These are phyloP conservation scores for Glyptemys insculpta DNA, from an alignment of 2,797 vertebrate species.

Conservation along the genomic window DNA sequence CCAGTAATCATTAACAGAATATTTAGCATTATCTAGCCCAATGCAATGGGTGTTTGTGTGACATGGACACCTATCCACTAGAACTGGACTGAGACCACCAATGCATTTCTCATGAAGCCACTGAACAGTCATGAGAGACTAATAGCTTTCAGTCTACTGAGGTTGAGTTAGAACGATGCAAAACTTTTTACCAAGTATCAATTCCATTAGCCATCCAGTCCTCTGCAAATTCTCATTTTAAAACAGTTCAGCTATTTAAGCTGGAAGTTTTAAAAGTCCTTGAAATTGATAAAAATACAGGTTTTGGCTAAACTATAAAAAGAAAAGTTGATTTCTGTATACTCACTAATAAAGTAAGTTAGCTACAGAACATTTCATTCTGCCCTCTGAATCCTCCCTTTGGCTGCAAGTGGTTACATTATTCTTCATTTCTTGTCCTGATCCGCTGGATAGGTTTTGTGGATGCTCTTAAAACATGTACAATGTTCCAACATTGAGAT, in stretches of 20 bases:
- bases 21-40: neutral
- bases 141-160: neutral
- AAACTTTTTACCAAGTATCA: neutral
- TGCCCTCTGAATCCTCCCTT: slow-evolving; percentile 6
- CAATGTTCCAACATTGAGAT: neutral
- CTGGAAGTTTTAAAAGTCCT: neutral
- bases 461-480: neutral
- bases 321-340: slow-evolving; percentile 4
- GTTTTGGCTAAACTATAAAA: slow-evolving; percentile 20
- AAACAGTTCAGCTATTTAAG: neutral
- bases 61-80: neutral
- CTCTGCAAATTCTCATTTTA: neutral
- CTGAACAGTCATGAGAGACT: neutral
- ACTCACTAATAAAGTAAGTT: slow-evolving; percentile 13
- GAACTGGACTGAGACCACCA: neutral
- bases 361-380: neutral
- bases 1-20: slow-evolving; percentile 15
- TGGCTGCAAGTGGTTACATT: neutral
- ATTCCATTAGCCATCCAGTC: neutral
- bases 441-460: neutral
- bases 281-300: slow-evolving; percentile 2
- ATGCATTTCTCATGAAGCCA: neutral
- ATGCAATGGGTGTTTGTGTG: neutral
- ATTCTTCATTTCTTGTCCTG: neutral
- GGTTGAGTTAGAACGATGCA: neutral